phyloP scores from a whole-genome alignment of 2,113 vertebrate species.

The Merops nubicus region DNA sequence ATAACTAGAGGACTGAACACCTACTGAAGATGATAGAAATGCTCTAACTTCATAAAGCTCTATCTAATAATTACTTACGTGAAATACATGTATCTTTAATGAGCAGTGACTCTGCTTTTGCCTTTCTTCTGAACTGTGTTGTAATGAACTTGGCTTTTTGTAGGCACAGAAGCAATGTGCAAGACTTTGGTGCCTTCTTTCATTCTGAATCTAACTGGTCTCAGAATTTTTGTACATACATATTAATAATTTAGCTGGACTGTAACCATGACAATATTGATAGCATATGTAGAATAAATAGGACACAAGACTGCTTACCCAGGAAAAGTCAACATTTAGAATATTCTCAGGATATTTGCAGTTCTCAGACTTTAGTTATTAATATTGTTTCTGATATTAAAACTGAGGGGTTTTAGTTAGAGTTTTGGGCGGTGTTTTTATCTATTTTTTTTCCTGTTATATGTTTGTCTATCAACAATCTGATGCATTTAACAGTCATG shows the following conservation, averaged over 20 bases:
- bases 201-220: background rate
- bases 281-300: constrained; percentile 10
- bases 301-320: background rate
- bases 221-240: background rate
- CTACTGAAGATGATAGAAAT: background rate
- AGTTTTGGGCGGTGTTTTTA: too few relatives aligned
- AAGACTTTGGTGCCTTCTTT: background rate
- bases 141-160: background rate
- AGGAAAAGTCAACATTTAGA: background rate
- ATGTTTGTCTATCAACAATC: background rate
- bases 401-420: background rate
- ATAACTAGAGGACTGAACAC: background rate
- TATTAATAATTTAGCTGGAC: constrained; percentile 12
- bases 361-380: background rate
- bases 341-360: background rate
- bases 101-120: background rate
- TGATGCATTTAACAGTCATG: background rate
- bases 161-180: background rate
- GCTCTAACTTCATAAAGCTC: background rate
- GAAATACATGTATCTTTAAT: background rate
- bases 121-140: background rate
- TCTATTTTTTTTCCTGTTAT: background rate
- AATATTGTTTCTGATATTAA: background rate
- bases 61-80: background rate
- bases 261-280: constrained; percentile 52